Evolutionary conservation across 2,888 invertebrate species (phyloP), one percentile per base, ranked within the genome.

Genomic region (Selenia dentaria): DNA sequence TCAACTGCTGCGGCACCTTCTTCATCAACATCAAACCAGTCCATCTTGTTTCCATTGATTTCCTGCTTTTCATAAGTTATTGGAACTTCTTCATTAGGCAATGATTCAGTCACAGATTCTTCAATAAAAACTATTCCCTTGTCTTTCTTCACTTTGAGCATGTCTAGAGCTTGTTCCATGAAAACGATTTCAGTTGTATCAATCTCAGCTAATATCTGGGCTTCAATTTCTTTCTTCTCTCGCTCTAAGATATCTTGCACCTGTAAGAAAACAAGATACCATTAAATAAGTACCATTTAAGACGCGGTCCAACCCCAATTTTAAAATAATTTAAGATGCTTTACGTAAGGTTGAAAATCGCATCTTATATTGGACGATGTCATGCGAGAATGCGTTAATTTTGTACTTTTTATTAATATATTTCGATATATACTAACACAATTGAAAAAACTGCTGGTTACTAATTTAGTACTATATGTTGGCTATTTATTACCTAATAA

Each of bases 181-280:
- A 96, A 98, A 62, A 95, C 94, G 66, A 94, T 93, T 85, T 98
- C 98, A 0, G 97, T 95, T 64, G 94, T 94, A 56, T 94, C 93
- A 59, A 94, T 93, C 72, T 95, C 94, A 36, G 94, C 93, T 59
- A 93, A 64, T 38, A 94, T 84, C 70, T 94, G 94, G 2, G 76
- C 73, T 55, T 92, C 67, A 36, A 98, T 88, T 72, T 96, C 96
- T 2, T 66, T 70, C 40, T 93, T 92, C 81, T 98, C 98, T 36
- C 94, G 91, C 49, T 94, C 92, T 52, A 97, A 92, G 45, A 98
- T 95, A 35, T 92, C 83, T 67, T 92, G 83, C 27, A 96, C 91
- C 93, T 94, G 59, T 14, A 14, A 27, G 9, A 25, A 6, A n/a
- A 16, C 10, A 25, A 28, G 16, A n/a, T n/a, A n/a, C n/a, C n/a